phyloP scores from a whole-genome alignment of 2,113 vertebrate genomes.

The Garra rufa region DNA sequence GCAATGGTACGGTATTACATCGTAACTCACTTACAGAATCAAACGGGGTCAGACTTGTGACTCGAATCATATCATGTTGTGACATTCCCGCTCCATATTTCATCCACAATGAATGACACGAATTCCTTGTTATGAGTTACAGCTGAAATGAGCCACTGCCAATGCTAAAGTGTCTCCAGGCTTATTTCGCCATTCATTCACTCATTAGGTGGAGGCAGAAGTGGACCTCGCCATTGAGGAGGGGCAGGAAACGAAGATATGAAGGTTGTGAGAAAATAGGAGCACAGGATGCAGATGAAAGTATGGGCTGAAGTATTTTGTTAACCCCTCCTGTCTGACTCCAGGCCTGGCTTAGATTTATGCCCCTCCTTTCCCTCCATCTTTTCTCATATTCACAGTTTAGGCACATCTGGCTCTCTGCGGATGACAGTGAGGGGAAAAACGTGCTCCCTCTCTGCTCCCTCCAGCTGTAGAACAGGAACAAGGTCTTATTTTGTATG shows the following conservation, averaged over 20 bases:
- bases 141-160: neutral
- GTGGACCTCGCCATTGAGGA: neutral
- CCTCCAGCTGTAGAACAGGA: conserved; percentile 17
- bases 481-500: neutral
- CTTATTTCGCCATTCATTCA: conserved; percentile 55
- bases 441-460: conserved; percentile 39
- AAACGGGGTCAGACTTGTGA: conserved; percentile 19
- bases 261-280: conserved; percentile 21
- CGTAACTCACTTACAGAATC: neutral
- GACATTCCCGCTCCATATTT: conserved; percentile 18
- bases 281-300: conserved; percentile 46
- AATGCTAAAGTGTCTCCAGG: conserved; percentile 50
- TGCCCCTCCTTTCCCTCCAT: conserved; percentile 21
- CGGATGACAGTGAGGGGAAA: neutral
- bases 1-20: conserved; percentile 28
- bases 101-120: neutral
- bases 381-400: conserved; percentile 28
- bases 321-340: conserved; percentile 62
- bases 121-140: conserved; percentile 11
- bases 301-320: conserved; percentile 55
- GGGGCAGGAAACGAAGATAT: no score
- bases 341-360: conserved; percentile 59
- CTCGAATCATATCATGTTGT: neutral
- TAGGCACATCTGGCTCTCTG: conserved; percentile 40
- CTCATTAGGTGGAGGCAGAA: neutral